These are phyloP conservation scores for Hippasteria phrygiana DNA, from an alignment of 53 echinoderm and acorn worm genomes.

Conservation along the genomic window DNA sequence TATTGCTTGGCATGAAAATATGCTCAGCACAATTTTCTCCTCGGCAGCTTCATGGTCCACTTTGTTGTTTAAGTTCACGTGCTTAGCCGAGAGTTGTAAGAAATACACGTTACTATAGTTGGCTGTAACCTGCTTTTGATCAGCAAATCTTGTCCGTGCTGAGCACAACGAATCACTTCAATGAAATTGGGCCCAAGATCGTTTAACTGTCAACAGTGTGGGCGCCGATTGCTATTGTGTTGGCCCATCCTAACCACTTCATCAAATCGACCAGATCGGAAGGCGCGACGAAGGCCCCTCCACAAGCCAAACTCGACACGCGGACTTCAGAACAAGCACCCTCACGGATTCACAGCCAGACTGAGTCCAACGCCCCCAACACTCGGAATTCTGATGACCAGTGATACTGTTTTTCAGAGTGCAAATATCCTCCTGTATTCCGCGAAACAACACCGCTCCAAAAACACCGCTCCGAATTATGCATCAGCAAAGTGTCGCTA, in stretches of 20 bases:
- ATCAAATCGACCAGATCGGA: slow-evolving; percentile 10
- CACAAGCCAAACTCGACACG: slow-evolving; percentile 9
- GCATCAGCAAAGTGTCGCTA: too few species aligned
- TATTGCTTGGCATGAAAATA: too few species aligned
- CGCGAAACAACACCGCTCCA: too few species aligned
- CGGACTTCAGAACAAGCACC: background rate
- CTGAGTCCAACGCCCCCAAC: too few species aligned
- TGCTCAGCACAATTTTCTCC: too few species aligned
- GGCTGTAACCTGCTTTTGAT: too few species aligned
- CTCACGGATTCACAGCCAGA: background rate
- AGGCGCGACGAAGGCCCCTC: slow-evolving; percentile 21
- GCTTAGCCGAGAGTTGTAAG: too few species aligned
- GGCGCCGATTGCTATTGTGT: background rate
- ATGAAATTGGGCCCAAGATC: background rate
- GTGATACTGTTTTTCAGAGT: background rate
- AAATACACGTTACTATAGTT: too few species aligned
- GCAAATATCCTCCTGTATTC: background rate
- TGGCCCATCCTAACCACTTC: slow-evolving; percentile 23
- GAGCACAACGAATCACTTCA: background rate
- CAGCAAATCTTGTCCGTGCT: background rate
- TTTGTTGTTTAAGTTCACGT: too few species aligned
- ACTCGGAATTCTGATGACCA: background rate
- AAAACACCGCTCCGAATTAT: background rate
- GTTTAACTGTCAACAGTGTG: background rate
- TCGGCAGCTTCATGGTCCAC: too few species aligned